phyloP scores from a whole-genome alignment of 2,113 vertebrate genomes.

The Stigmatopora nigra region DNA sequence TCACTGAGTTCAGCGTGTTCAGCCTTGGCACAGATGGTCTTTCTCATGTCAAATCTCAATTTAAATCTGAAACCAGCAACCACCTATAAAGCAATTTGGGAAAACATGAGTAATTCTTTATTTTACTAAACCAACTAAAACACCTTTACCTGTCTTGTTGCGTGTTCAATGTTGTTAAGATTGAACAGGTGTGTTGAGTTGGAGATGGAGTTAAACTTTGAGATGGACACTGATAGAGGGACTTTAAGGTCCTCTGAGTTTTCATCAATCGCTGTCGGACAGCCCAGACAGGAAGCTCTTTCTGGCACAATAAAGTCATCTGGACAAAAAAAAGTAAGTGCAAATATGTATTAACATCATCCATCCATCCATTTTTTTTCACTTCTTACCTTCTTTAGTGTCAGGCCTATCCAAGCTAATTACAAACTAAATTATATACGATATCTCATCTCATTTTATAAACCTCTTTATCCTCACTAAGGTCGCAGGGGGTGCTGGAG shows the following conservation, averaged over 20 bases:
- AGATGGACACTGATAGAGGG: conserved; percentile 62
- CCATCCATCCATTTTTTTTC: too few relatives aligned
- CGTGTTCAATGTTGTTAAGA: conserved; percentile 55
- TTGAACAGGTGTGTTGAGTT: conserved; percentile 62
- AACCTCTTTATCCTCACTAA: too few relatives aligned
- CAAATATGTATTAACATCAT: background rate
- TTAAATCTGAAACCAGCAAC: conserved; percentile 74
- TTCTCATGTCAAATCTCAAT: conserved; percentile 71
- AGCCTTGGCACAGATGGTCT: conserved; percentile 79
- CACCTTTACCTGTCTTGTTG: conserved; percentile 74
- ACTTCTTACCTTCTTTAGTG: too few relatives aligned
- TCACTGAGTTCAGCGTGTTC: conserved; percentile 67
- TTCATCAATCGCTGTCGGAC: conserved; percentile 53
- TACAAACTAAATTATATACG: too few relatives aligned
- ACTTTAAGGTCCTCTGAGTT: conserved; percentile 59
- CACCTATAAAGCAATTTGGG: conserved; percentile 64
- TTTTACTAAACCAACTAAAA: background rate
- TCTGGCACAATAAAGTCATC: conserved; percentile 11
- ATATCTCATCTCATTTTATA: too few relatives aligned
- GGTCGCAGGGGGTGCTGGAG: too few relatives aligned
- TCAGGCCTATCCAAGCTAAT: too few relatives aligned
- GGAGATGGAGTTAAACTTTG: conserved; percentile 68
- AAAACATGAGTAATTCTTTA: background rate
- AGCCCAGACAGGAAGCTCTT: conserved; percentile 68
- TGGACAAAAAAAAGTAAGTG: conserved; percentile 1